These are phyloP conservation scores for Poecilia picta DNA, from an alignment of 2,797 vertebrate genomes.

Conservation along the genomic window DNA sequence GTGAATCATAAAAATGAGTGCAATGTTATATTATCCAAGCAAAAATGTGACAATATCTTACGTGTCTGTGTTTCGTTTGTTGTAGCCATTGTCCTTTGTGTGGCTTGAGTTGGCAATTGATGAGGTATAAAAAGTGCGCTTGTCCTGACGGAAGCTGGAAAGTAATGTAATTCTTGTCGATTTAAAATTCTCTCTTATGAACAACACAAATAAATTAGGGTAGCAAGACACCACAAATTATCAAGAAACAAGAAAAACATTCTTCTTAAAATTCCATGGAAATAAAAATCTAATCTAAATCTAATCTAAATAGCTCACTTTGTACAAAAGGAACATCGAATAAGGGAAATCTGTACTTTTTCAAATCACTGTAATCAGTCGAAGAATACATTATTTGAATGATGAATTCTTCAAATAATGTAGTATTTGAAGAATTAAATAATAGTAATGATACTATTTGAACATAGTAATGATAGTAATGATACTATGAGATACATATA, in stretches of 20 bases:
- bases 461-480: too few relatives aligned
- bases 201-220: not conserved
- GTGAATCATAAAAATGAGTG: constrained; percentile 9
- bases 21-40: not conserved
- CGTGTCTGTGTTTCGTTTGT: constrained; percentile 52
- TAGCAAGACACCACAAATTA: not conserved
- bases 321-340: not conserved
- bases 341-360: not conserved
- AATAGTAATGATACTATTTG: too few relatives aligned
- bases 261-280: not conserved
- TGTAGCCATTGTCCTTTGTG: constrained; percentile 47
- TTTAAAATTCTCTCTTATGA: not conserved
- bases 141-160: constrained; percentile 56
- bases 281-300: not conserved
- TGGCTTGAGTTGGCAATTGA: constrained; percentile 17
- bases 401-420: too few relatives aligned
- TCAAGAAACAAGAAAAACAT: not conserved
- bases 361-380: not conserved
- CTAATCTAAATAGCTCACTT: not conserved
- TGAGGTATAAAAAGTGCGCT: constrained; percentile 9
- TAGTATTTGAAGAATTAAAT: too few relatives aligned
- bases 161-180: not conserved
- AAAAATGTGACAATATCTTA: constrained; percentile 2
- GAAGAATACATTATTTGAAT: not conserved
- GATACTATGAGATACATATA: too few relatives aligned